Percentiles rank a stretch among this genome's conserved stretches.
Conservation (phyloP, 2,797 vertebrate species). For the Molothrus ater region DNA sequence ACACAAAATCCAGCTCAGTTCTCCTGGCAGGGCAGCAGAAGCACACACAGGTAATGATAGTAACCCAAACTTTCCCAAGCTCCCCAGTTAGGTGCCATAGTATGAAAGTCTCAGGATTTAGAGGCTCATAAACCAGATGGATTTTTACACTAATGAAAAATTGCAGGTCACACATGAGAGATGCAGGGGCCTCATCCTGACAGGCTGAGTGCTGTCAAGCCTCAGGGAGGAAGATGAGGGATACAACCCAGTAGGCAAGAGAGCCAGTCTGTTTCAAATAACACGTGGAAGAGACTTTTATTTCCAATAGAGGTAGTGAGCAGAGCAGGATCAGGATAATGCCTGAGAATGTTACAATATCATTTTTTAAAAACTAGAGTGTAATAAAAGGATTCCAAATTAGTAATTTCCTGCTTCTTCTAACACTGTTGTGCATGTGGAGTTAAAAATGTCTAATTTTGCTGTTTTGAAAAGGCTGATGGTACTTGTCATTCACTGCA, state of each 20-base stretch:
- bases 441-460: slow-evolving; percentile 68
- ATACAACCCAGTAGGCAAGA: neutral
- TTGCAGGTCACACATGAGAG: neutral
- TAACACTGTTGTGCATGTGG: slow-evolving; percentile 42
- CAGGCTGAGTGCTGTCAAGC: neutral
- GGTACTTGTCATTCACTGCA: slow-evolving; percentile 69
- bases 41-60: neutral
- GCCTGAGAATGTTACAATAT: neutral
- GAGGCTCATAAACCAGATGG: neutral
- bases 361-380: neutral
- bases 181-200: neutral
- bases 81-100: neutral
- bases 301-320: neutral
- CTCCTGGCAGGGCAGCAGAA: rapidly evolving
- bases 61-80: neutral
- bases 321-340: neutral
- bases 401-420: slow-evolving; percentile 64
- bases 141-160: neutral
- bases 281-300: neutral
- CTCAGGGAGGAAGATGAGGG: neutral
- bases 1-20: neutral
- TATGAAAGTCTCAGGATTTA: neutral
- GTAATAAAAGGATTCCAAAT: slow-evolving; percentile 55
- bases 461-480: slow-evolving; percentile 68
- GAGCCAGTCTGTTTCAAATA: neutral